These are phyloP conservation scores for Argentina silus DNA, from an alignment of 2,797 vertebrate genomes.

Conservation along the genomic window DNA sequence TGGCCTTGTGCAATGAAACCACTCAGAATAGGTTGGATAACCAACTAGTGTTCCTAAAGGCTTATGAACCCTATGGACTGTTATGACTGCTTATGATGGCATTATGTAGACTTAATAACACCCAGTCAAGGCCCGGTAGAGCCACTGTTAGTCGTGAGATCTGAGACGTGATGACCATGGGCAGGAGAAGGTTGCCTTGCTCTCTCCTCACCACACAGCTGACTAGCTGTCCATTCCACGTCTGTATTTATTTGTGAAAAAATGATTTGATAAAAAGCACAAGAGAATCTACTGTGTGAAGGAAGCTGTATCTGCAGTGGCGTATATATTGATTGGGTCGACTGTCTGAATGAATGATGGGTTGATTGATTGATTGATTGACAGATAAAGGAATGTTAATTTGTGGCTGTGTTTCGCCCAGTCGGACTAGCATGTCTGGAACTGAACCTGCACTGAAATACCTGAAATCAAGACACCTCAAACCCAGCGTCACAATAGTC, in stretches of 20 bases:
- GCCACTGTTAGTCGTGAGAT: conserved; percentile 46
- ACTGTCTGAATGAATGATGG: conserved; percentile 18
- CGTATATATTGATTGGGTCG: background rate
- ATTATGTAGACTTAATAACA: conserved; percentile 5
- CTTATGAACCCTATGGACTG: background rate
- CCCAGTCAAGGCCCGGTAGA: conserved; percentile 9
- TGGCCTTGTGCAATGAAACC: conserved; percentile 28
- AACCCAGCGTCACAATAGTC: conserved; percentile 49
- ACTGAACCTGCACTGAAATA: conserved; percentile 66
- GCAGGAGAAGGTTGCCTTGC: conserved; percentile 25
- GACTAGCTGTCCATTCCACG: conserved; percentile 37
- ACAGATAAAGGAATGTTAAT: background rate
- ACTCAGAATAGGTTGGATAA: background rate
- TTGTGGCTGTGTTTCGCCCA: conserved; percentile 15
- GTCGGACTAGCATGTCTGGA: conserved; percentile 38
- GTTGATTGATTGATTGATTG: conserved; percentile 28
- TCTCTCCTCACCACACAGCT: conserved; percentile 23
- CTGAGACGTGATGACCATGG: conserved; percentile 46
- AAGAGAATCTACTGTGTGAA: conserved; percentile 51
- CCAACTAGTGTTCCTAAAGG: conserved; percentile 10
- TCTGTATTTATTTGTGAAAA: conserved; percentile 68
- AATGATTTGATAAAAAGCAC: conserved; percentile 45
- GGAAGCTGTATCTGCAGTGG: background rate
- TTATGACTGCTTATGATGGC: conserved; percentile 1
- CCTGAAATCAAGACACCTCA: conserved; percentile 61